These are phyloP conservation scores for Nyctibius bracteatus DNA, from an alignment of 2,113 vertebrate species.

Conservation along the genomic window DNA sequence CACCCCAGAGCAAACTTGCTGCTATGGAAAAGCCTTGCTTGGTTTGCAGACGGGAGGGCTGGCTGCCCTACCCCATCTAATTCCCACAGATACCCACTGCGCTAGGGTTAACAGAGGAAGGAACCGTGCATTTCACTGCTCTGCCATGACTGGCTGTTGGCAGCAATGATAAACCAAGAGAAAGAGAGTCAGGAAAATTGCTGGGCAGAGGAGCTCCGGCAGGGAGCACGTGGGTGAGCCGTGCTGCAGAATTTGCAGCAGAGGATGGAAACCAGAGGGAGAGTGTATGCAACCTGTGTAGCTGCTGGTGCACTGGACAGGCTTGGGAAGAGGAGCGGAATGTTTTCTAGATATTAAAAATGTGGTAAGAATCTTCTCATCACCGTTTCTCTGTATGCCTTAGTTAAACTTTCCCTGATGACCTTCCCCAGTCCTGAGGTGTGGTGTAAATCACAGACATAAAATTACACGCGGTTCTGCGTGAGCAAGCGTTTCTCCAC, in stretches of 20 bases:
- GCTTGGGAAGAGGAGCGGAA: background rate
- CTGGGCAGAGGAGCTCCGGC: background rate
- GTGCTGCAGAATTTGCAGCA: background rate
- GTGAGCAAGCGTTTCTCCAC: background rate
- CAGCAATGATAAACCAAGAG: background rate
- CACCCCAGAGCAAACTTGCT: background rate
- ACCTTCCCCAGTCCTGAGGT: background rate
- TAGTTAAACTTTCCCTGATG: background rate
- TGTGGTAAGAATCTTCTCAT: background rate
- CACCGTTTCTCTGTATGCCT: background rate
- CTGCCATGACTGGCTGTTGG: background rate
- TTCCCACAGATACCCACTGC: background rate
- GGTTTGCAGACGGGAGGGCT: background rate
- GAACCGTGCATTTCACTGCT: background rate
- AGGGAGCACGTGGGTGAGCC: background rate
- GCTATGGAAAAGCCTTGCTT: background rate
- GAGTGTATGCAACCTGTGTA: rapidly evolving
- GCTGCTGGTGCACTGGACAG: background rate
- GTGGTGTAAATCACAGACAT: background rate
- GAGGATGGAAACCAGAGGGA: background rate
- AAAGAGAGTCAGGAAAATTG: background rate
- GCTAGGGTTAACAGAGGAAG: background rate
- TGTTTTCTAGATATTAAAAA: background rate
- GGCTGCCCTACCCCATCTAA: background rate
- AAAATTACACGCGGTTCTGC: background rate